A percentile compares a stretch with the other conserved stretches of the same genome.
These are phyloP conservation scores for Neofelis nebulosa DNA, from an alignment of 2,113 vertebrate genomes.

Conservation along the genomic window DNA sequence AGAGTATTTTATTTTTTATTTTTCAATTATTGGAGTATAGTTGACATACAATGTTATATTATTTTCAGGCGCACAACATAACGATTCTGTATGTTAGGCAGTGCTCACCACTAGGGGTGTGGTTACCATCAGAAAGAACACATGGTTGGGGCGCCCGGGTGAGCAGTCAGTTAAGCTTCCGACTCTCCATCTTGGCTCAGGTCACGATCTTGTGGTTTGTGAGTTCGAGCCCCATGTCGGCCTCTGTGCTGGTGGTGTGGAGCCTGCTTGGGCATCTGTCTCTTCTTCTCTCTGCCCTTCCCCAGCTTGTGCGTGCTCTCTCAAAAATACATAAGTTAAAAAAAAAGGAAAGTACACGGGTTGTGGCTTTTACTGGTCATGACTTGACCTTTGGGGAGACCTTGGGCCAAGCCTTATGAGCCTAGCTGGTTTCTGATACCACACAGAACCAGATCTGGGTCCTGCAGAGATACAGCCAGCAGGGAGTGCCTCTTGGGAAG, in stretches of 20 bases:
- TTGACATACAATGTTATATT: neutral
- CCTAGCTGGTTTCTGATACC: neutral
- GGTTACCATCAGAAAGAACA: neutral
- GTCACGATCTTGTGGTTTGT: too few relatives aligned
- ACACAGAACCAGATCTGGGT: neutral
- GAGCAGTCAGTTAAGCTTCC: too few relatives aligned
- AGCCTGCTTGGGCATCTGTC: too few relatives aligned
- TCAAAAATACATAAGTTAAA: too few relatives aligned
- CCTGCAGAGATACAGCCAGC: neutral
- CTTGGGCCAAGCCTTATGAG: neutral
- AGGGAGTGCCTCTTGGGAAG: neutral
- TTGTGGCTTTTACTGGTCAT: neutral
- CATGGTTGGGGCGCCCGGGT: neutral
- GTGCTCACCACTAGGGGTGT: neutral
- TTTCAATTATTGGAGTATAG: neutral
- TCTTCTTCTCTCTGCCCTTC: too few relatives aligned
- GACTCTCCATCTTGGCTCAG: too few relatives aligned
- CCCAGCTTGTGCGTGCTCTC: too few relatives aligned
- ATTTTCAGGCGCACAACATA: neutral
- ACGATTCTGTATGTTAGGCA: neutral
- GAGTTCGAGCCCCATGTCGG: too few relatives aligned
- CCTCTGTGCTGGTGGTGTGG: too few relatives aligned
- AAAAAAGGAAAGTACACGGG: neutral
- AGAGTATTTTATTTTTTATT: neutral
- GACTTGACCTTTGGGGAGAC: neutral